A percentile compares a stretch with the other conserved stretches of the same genome.
These are phyloP conservation scores for Oreonectes daqikongensis DNA, from an alignment of 2,797 vertebrate species.

Conservation along the genomic window DNA sequence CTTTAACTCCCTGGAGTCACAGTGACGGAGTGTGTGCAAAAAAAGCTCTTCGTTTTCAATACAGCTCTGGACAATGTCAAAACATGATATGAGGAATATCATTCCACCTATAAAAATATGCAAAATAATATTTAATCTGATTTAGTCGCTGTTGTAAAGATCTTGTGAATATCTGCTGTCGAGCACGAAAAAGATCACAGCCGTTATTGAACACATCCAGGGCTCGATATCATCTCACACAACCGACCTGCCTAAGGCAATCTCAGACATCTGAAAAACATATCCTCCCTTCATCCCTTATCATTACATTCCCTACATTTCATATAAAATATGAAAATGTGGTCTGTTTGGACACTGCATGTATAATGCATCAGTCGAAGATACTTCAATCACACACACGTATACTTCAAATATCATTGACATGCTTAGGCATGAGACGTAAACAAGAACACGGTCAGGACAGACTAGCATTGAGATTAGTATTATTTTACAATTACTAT, in stretches of 20 bases:
- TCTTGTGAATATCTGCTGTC: not conserved
- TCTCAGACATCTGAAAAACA: constrained; percentile 32
- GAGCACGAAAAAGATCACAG: constrained; percentile 19
- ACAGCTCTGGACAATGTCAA: not conserved
- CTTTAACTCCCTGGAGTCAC: constrained; percentile 36
- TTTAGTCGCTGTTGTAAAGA: too few relatives aligned
- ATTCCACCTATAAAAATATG: not conserved
- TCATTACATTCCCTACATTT: constrained; percentile 15
- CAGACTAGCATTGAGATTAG: not conserved
- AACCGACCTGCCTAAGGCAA: constrained; percentile 8
- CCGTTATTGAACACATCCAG: constrained; percentile 23
- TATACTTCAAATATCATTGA: not conserved
- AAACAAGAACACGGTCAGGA: not conserved
- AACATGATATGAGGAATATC: not conserved
- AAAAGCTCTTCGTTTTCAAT: not conserved
- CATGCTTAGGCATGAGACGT: not conserved
- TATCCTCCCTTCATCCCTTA: constrained; percentile 8
- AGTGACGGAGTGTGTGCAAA: constrained; percentile 7
- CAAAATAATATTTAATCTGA: not conserved
- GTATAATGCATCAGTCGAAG: not conserved
- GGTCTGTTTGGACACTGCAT: not conserved
- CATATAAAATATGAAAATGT: constrained; percentile 17
- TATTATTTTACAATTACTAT: not conserved
- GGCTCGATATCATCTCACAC: constrained; percentile 10
- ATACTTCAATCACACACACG: not conserved